These are phyloP conservation scores for Plutella xylostella DNA, from an alignment of 2,888 invertebrate species.

Conservation along the genomic window DNA sequence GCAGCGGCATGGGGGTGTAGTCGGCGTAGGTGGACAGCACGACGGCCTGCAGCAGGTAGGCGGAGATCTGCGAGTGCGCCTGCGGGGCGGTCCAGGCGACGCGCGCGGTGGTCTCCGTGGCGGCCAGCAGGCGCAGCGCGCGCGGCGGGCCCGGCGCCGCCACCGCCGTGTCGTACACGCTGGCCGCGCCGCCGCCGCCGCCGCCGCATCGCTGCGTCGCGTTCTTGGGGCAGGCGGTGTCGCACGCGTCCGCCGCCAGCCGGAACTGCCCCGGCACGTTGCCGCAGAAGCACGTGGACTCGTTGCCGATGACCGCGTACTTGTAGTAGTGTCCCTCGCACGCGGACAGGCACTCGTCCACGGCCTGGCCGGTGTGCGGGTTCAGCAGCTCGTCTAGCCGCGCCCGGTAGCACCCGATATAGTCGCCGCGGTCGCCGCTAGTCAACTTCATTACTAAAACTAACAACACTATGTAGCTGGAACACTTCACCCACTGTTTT, in stretches of 20 bases:
- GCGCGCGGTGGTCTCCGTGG: slow-evolving; percentile 73
- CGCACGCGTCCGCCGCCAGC: slow-evolving; percentile 57
- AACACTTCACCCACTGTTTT: slow-evolving; percentile 4
- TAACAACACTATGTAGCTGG: slow-evolving; percentile 15
- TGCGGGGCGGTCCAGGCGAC: slow-evolving; percentile 71
- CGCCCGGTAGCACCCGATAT: slow-evolving; percentile 50
- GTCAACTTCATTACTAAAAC: slow-evolving; percentile 23
- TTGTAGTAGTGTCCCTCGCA: slow-evolving; percentile 60
- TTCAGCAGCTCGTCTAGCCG: slow-evolving; percentile 42
- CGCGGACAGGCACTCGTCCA: slow-evolving; percentile 54
- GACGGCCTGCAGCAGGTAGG: slow-evolving; percentile 67
- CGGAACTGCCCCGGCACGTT: slow-evolving; percentile 51
- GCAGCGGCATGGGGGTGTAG: slow-evolving; percentile 51
- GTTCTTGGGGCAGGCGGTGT: slow-evolving; percentile 71
- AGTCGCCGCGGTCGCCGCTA: slow-evolving; percentile 48
- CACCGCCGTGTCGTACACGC: slow-evolving; percentile 77
- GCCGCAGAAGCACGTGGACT: slow-evolving; percentile 57
- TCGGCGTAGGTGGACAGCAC: slow-evolving; percentile 71
- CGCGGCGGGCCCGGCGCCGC: slow-evolving; percentile 77
- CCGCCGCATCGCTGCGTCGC: slow-evolving; percentile 77
- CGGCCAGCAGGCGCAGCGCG: slow-evolving; percentile 66
- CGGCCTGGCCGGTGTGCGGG: slow-evolving; percentile 58
- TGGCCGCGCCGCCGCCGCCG: slow-evolving; percentile 65
- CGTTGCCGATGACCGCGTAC: slow-evolving; percentile 53
- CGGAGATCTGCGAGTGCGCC: slow-evolving; percentile 60